Evolutionary conservation across 2,888 invertebrate genomes (phyloP).

Genomic region (Euphydryas editha): DNA sequence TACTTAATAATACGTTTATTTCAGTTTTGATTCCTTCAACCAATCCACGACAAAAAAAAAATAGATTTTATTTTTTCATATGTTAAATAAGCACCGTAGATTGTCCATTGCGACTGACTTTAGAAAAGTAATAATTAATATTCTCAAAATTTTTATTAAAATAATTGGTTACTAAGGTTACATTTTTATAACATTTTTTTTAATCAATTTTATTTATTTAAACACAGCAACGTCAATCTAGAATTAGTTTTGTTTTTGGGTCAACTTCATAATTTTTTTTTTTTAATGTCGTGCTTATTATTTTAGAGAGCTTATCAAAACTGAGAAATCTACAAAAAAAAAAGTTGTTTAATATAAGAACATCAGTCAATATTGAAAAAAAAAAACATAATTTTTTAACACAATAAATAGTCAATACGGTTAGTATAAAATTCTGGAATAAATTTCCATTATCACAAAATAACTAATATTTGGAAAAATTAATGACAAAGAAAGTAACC

Average conservation of each 20-base stretch:
- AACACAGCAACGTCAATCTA: not conserved
- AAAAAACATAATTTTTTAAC: slow-evolving; percentile 27
- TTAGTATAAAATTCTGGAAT: slow-evolving; percentile 49
- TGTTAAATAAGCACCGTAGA: too few relatives aligned
- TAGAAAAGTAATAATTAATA: not conserved
- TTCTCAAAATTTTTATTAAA: not conserved
- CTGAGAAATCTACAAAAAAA: slow-evolving; percentile 38
- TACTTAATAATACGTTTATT: slow-evolving; percentile 46
- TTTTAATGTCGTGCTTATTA: slow-evolving; percentile 31
- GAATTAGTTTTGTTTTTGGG: not conserved
- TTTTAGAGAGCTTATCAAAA: slow-evolving; percentile 72
- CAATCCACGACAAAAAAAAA: not conserved
- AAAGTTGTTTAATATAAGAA: slow-evolving; percentile 43
- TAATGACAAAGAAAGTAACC: slow-evolving; percentile 31
- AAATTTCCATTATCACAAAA: slow-evolving; percentile 52
- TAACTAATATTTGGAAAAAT: slow-evolving; percentile 35
- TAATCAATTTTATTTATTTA: too few relatives aligned
- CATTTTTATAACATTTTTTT: not conserved
- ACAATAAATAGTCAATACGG: slow-evolving; percentile 47
- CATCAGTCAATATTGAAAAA: slow-evolving; percentile 57
- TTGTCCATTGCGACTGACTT: too few relatives aligned
- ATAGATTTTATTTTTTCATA: too few relatives aligned
- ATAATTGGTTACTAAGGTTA: too few relatives aligned
- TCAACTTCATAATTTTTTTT: not conserved
- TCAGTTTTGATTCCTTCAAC: slow-evolving; percentile 40